Evolutionary conservation across 2,113 vertebrate species (phyloP).

Genomic region (Mola mola): DNA sequence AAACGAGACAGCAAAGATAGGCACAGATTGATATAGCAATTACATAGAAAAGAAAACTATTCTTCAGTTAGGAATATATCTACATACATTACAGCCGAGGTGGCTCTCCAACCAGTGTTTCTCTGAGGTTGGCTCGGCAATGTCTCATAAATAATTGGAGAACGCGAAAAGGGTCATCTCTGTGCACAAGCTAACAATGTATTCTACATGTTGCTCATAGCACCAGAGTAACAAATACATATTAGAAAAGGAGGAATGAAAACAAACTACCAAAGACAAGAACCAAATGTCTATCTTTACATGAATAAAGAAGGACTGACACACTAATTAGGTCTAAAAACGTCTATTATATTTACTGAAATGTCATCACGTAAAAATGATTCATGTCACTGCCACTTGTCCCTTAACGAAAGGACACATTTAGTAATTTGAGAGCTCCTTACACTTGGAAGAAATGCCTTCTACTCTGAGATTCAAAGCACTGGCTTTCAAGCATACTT

Average conservation of each 20-base stretch:
- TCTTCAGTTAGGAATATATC: conserved; percentile 80
- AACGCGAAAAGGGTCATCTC: conserved; percentile 47
- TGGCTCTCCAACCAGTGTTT: conserved; percentile 57
- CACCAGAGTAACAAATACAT: conserved; percentile 12
- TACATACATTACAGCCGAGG: conserved; percentile 77
- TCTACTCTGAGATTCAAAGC: conserved; percentile 49
- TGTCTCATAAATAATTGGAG: conserved; percentile 50
- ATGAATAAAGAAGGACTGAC: neutral
- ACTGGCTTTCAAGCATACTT: conserved; percentile 46
- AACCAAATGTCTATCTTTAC: neutral
- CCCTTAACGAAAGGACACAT: conserved; percentile 28
- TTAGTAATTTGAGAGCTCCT: conserved; percentile 33
- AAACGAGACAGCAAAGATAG: conserved; percentile 70
- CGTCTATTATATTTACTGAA: conserved; percentile 28
- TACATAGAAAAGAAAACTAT: conserved; percentile 77
- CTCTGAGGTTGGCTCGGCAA: conserved; percentile 44
- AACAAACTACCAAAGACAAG: conserved; percentile 9
- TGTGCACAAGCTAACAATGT: conserved; percentile 40
- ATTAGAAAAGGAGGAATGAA: conserved; percentile 7
- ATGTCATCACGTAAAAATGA: conserved; percentile 26
- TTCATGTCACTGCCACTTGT: conserved; percentile 24
- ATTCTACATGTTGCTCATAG: conserved; percentile 18
- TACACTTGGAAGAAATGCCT: conserved; percentile 38
- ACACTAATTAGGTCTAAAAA: neutral
- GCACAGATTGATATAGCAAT: conserved; percentile 82